Evolutionary conservation across 2,113 vertebrate species (phyloP), one percentile per base, ranked within the genome.

Genomic region (Oenanthe melanoleuca): DNA sequence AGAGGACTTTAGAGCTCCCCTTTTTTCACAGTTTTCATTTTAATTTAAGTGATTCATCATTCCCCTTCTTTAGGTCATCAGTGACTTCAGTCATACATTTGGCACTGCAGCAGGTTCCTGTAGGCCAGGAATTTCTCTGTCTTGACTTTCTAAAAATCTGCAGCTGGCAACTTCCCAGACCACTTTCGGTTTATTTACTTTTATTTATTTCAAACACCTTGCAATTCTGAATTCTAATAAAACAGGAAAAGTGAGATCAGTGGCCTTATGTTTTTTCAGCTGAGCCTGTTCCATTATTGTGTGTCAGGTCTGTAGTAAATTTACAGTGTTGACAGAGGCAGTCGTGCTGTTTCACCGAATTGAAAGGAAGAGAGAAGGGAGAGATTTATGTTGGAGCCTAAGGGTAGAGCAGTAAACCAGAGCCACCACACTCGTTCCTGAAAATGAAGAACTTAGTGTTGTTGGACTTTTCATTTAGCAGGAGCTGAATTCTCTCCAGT

Each of bases 141-240:
- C 19, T 55, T 66, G 47, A 56, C 45, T 19, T 23, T 82, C 69
- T 67, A 44, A 90, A 94, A 86, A 86, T 88, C 34, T 64, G 11
- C 23, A 63, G 37, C 11, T 64, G 28, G 28, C 3, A 1, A 8
- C 20, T 80, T 91, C 49, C 49, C 45, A 74, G 14, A 42, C 80
- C 40, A 53, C 71, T 87, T 57, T 19, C 6, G n/a, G 26, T 95
- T 69, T 23, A 33, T 71, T 75, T 88, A 14, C 63, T 80, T 70
- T 44, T 73, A 40, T 73, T 92, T 65, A 37, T 93, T 93, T 91
- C 57, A 82, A 78, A 53, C 34, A 73, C 38, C 55, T 93, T 95
- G 59, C 52, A 85, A 90, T 93, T 93, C 85, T 90, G 88, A 96
- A 94, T 47, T 93, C 37, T 82, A 63, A 55, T 93, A 92, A 86